Evolutionary conservation across 2,888 invertebrate genomes (phyloP).

Genomic region (Seira ritae): DNA sequence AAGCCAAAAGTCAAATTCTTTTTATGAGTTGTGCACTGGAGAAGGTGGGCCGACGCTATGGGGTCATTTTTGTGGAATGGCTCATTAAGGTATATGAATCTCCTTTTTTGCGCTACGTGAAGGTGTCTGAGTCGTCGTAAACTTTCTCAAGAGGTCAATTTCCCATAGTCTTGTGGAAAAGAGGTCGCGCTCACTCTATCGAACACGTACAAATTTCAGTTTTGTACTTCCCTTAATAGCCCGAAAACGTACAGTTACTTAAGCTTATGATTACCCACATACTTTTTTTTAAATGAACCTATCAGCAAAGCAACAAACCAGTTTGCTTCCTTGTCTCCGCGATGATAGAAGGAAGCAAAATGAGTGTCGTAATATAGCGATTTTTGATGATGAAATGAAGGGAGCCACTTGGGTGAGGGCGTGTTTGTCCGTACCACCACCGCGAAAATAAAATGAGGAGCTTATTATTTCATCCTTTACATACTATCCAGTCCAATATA

Average conservation of each 20-base stretch:
- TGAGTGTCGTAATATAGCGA: constrained; percentile 3
- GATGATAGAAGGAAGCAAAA: constrained; percentile 11
- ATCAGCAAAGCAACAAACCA: constrained; percentile 8
- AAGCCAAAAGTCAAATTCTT: too few species aligned
- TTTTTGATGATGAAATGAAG: constrained; percentile 17
- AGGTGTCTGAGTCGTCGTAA: constrained; percentile 1
- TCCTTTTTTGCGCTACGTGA: background rate
- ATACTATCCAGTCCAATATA: too few species aligned
- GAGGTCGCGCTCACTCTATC: background rate
- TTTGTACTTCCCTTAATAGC: background rate
- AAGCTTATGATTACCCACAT: constrained; percentile 11
- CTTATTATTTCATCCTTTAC: constrained; percentile 3
- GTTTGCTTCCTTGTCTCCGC: constrained; percentile 3
- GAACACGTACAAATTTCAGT: background rate
- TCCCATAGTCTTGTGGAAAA: background rate
- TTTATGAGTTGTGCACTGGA: too few species aligned
- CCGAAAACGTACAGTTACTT: background rate
- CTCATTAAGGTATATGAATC: constrained; percentile 3
- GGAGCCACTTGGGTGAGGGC: background rate
- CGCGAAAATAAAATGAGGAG: background rate
- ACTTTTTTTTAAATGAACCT: constrained; percentile 2
- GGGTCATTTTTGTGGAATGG: background rate
- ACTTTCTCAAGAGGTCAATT: constrained; percentile 20
- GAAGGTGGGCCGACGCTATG: too few species aligned
- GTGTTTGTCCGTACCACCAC: background rate